These are phyloP conservation scores for Morpho achilles DNA, from an alignment of 2,888 invertebrate genomes.

Conservation along the genomic window DNA sequence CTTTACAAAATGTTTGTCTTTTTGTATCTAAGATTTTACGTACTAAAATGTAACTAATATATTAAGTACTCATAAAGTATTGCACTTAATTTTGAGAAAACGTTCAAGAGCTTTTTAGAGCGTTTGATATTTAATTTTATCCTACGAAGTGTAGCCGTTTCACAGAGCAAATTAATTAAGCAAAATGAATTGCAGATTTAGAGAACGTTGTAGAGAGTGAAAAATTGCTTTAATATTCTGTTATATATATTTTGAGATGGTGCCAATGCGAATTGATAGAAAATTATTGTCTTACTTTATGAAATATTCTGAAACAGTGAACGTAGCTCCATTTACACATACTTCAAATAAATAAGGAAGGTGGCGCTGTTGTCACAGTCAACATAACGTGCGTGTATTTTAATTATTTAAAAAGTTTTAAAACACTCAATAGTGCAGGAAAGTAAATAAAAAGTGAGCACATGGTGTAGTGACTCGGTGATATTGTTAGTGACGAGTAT, in stretches of 20 bases:
- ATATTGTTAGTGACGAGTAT: too few species aligned
- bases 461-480: too few species aligned
- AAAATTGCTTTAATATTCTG: conserved; percentile 14
- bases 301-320: too few species aligned
- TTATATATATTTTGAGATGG: not conserved
- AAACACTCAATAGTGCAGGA: too few species aligned
- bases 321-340: too few species aligned
- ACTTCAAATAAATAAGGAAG: too few species aligned
- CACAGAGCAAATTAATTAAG: conserved; percentile 30
- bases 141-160: conserved; percentile 21
- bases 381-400: too few species aligned
- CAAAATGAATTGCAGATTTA: conserved; percentile 26
- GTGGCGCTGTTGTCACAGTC: too few species aligned
- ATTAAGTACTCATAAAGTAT: conserved; percentile 2
- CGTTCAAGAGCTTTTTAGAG: conserved; percentile 8
- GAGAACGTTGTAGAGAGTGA: conserved; percentile 23
- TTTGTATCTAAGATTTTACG: too few species aligned
- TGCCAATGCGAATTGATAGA: conserved; percentile 4
- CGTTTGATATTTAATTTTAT: conserved; percentile 22
- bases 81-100: conserved; percentile 13
- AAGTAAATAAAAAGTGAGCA: too few species aligned
- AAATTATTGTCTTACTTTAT: not conserved
- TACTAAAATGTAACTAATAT: not conserved
- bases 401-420: too few species aligned
- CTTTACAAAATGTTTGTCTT: too few species aligned